Evolutionary conservation across 2,797 vertebrate species (phyloP).

Genomic region (Crocidura indochinensis): DNA sequence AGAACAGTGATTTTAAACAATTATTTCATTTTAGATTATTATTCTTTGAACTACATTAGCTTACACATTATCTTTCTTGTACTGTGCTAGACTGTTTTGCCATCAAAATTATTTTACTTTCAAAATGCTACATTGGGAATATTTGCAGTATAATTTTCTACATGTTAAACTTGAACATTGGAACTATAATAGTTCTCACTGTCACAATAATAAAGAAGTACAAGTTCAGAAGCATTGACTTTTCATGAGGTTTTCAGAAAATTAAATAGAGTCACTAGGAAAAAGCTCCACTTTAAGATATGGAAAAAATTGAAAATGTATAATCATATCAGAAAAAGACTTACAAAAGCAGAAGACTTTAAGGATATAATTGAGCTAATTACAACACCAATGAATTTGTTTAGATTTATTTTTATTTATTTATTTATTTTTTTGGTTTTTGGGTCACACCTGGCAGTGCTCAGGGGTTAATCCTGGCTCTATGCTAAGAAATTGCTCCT

Average conservation of each 20-base stretch:
- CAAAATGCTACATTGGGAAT: background rate
- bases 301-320: background rate
- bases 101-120: background rate
- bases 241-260: background rate
- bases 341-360: background rate
- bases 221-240: background rate
- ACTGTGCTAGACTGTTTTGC: background rate
- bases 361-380: background rate
- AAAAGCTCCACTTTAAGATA: background rate
- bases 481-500: no score
- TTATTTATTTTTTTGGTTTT: no score
- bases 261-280: background rate
- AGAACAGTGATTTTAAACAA: background rate
- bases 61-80: background rate
- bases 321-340: background rate
- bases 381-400: background rate
- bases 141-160: background rate
- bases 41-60: background rate
- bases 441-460: no score
- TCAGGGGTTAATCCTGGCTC: no score
- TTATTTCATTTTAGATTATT: constrained; percentile 20
- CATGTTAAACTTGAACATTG: background rate
- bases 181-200: background rate
- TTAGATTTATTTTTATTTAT: no score
- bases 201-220: background rate